Base-by-base conservation (phyloP, 1,140 invertebrate species). In the Nasonia longicornis region DNA sequence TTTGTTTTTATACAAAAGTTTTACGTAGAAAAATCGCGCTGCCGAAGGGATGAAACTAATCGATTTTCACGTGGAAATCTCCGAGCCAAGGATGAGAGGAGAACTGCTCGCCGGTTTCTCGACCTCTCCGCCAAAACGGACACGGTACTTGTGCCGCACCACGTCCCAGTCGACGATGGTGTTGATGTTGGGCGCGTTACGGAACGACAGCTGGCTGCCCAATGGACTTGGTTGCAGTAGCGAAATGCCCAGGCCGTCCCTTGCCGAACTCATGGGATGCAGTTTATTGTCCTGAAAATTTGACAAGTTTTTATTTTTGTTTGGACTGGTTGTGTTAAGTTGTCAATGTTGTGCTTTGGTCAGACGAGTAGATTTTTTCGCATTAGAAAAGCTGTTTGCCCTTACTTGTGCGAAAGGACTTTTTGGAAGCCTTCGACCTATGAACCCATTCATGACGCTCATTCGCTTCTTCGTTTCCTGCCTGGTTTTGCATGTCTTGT, bases 131-230 rank as follows among this genome's bases (percentile, higher is more conserved):
- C 96, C 94, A 87, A 94, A 94, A 11, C 96, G 91, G 0, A 94
- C 93, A 79, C 96, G 92, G 86, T 97, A 98, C 85, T 97, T 97
- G 87, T 95, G 95, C 2, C 96, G 94, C 35, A 98, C 97, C 2
- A 94, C 89, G 83, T 96, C 94, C 97, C 97, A 98, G 87, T 98
- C 96, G 0, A 96, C 95, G 0, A 97, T 95, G 84, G 96, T 96
- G 87, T 97, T 96, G 77, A 98, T 96, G 71, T 94, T 93, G 70
- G 92, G 89, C 83, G 92, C 89, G 84, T 93, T 92, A 85, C 92
- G 93, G 84, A 96, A 94, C 82, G 95, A 96, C 45, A 95, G 86
- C 86, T 96, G 95, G n/a, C 95, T 96, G 69, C 94, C 95, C 20
- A 95, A 85, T 2, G 95, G 94, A 89, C 94, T 96, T 72, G 95